Evolutionary conservation across 2,888 invertebrate species (phyloP), one percentile per base, ranked within the genome.

Genomic region (Andrena fulva): DNA sequence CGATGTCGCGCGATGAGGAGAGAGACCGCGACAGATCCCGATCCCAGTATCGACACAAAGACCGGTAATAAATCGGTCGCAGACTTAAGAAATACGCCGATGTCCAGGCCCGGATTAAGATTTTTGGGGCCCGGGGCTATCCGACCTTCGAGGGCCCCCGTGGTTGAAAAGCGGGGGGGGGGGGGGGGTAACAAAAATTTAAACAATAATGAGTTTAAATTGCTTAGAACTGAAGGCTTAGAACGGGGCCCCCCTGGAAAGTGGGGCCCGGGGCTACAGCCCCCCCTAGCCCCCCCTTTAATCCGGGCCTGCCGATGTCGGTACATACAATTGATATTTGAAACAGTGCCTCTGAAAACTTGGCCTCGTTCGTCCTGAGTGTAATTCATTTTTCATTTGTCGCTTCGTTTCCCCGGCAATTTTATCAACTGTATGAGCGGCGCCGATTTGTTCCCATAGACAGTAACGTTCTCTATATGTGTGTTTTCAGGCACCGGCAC

Each of bases 21-120:
- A 87, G 95, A 63, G 95, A 95, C 1, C 89, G 92, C 10, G 92
- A 92, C 8, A 94, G 96, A 60, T 95, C 95, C n/a, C 95, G 95
- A 52, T 96, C 96, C 81, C 96, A 96, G 0, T 96, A 96, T 68
- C 94, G 96, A 85, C 94, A 95, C 88, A 94, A 96, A 91, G 96
- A 96, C 90, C 96, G 96, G 95, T 96, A 91, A 94, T 94, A 42
- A 63, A 69, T 20, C 27, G 29, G 7, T 42, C 59, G 24, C 52
- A 27, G 48, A 52, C 42, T 66, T 70, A 52, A 66, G 67, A 78
- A 56, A 54, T 68, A 33, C 12, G 52, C 42, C 60, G 42, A 69
- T 60, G 59, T 71, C 29, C n/a, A n/a, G n/a, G n/a, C n/a, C n/a
- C n/a, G n/a, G n/a, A n/a, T n/a, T n/a, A n/a, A n/a, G n/a, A n/a